A percentile compares a stretch with the other conserved stretches of the same genome.
Conservation (phyloP, 2,888 invertebrate species). For the Pristionchus fissidentatus region DNA sequence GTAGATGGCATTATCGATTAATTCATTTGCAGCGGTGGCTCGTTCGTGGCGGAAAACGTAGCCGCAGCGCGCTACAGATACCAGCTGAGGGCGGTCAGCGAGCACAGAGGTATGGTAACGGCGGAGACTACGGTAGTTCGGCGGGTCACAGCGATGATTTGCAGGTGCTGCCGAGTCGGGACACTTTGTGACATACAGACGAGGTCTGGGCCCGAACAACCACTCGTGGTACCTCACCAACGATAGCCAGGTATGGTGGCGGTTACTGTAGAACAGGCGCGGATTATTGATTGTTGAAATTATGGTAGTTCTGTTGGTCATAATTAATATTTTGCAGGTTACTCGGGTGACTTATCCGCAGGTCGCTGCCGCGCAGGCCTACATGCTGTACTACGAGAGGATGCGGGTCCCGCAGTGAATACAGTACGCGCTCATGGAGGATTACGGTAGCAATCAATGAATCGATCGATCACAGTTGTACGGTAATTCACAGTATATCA, state of each 20-base stretch:
- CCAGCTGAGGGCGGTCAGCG: constrained; percentile 87
- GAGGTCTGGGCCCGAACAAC: constrained; percentile 76
- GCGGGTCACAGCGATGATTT: constrained; percentile 79
- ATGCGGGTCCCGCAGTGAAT: constrained; percentile 48
- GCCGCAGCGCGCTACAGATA: constrained; percentile 79
- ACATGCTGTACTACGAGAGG: constrained; percentile 91
- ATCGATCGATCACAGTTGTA: not conserved
- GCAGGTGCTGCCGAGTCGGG: constrained; percentile 89
- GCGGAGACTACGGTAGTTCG: not conserved
- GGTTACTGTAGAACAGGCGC: not conserved
- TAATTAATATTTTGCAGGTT: constrained; percentile 55
- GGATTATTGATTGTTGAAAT: not conserved
- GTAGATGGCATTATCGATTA: not conserved
- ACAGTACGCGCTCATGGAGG: not conserved
- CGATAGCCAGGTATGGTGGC: constrained; percentile 83
- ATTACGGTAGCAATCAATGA: not conserved
- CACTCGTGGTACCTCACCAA: constrained; percentile 89
- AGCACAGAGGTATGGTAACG: constrained; percentile 84
- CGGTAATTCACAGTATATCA: not conserved
- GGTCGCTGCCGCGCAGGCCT: constrained; percentile 88
- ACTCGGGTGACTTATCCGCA: constrained; percentile 85
- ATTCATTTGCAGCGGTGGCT: constrained; percentile 60
- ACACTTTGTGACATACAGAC: constrained; percentile 93
- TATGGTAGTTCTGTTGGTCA: not conserved
- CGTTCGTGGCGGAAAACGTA: constrained; percentile 58